A percentile compares a stretch with the other conserved stretches of the same genome.
Evolutionary conservation across 2,797 vertebrate species (phyloP).

Genomic region (Pipistrellus nathusii): DNA sequence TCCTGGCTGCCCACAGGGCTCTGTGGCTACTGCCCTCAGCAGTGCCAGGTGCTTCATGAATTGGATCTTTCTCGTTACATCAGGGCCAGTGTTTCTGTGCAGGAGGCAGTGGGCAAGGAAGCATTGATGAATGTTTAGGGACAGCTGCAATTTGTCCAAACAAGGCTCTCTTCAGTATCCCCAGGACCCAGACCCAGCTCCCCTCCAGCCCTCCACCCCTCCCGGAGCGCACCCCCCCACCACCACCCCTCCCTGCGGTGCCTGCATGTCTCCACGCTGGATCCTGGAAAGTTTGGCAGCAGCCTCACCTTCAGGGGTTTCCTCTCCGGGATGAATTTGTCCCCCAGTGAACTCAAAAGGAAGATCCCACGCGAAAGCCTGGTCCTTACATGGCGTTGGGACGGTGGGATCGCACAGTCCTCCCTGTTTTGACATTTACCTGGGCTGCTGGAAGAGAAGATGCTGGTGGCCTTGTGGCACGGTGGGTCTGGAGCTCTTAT

Average conservation of each 20-base stretch:
- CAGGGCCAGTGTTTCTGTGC: not conserved
- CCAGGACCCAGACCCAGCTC: not conserved
- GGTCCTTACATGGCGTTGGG: not conserved
- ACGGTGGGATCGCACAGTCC: not conserved
- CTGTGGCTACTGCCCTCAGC: not conserved
- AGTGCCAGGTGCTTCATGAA: conserved; percentile 56
- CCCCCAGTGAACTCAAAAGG: conserved; percentile 59
- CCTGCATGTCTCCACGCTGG: not conserved
- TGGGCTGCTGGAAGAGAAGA: not conserved
- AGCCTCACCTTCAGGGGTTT: not conserved
- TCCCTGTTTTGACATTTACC: not conserved
- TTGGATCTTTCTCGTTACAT: conserved; percentile 53
- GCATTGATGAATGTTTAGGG: conserved; percentile 29
- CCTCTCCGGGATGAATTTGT: conserved; percentile 57
- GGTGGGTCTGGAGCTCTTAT: not conserved
- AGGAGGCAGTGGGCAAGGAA: not conserved
- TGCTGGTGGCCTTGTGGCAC: not conserved
- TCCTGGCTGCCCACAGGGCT: not conserved
- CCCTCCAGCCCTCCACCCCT: not conserved
- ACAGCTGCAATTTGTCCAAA: conserved; percentile 60
- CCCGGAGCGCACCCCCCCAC: not conserved
- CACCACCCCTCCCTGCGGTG: not conserved
- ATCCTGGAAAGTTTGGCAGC: conserved; percentile 59
- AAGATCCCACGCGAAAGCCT: not conserved
- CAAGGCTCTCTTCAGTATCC: conserved; percentile 53